Evolutionary conservation across 2,888 invertebrate genomes (phyloP).

Genomic region (Tiliacea citrago): DNA sequence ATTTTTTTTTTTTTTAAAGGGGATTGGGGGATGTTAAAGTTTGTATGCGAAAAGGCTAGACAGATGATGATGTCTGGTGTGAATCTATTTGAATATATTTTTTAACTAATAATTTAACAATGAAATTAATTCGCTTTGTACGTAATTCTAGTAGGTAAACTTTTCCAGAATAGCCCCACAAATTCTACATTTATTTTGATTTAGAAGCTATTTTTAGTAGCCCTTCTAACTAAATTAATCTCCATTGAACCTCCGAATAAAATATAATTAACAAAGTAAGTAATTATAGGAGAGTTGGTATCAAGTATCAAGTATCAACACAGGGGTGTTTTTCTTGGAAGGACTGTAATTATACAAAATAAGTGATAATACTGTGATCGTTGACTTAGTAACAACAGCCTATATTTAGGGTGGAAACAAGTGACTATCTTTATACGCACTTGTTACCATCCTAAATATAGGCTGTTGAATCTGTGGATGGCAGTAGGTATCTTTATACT

Average conservation of each 20-base stretch:
- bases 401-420: constrained; percentile 29
- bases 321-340: constrained; percentile 25
- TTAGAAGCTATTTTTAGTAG: constrained; percentile 14
- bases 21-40: too few species aligned
- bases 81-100: too few species aligned
- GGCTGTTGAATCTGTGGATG: too few species aligned
- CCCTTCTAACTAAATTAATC: constrained; percentile 20
- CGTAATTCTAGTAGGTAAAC: neutral
- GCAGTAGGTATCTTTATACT: neutral
- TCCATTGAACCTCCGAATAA: constrained; percentile 11
- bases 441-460: too few species aligned
- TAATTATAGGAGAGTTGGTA: constrained; percentile 31
- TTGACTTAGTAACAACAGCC: constrained; percentile 25
- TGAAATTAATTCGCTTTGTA: neutral
- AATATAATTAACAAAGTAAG: constrained; percentile 17
- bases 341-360: constrained; percentile 24
- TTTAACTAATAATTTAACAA: neutral
- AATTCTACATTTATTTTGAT: neutral
- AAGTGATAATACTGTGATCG: constrained; percentile 13
- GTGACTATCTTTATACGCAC: neutral
- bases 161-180: neutral
- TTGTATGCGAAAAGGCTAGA: too few species aligned
- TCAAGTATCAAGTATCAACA: constrained; percentile 1
- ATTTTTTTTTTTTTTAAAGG: too few species aligned
- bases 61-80: too few species aligned